Percentiles rank a stretch among this genome's conserved stretches.
Evolutionary conservation across 23 tunicate species (phyloP).

Genomic region (Botrylloides violaceus): DNA sequence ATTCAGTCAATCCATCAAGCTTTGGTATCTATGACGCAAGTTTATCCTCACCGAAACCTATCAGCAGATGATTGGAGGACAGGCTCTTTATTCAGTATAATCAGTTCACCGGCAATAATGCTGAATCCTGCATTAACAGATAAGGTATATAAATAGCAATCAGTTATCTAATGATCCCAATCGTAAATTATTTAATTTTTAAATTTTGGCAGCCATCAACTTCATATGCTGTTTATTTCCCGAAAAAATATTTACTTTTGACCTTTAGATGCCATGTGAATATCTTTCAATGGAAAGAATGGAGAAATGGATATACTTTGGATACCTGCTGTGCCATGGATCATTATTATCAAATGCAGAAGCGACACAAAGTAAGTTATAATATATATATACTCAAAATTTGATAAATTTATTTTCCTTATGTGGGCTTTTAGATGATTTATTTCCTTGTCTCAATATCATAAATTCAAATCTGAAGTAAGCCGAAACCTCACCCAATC

Average conservation of each 20-base stretch:
- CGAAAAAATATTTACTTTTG: too few species aligned
- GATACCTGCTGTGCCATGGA: slow-evolving; percentile 76
- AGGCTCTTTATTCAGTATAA: slow-evolving; percentile 52
- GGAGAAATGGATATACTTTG: slow-evolving; percentile 94
- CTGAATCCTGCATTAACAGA: slow-evolving; percentile 87
- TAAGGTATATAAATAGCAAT: too few species aligned
- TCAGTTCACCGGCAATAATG: slow-evolving; percentile 75
- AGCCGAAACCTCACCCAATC: too few species aligned
- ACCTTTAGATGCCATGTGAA: slow-evolving; percentile 81
- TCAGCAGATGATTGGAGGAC: slow-evolving; percentile 82
- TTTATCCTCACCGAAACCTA: slow-evolving; percentile 69
- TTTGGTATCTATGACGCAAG: slow-evolving; percentile 46
- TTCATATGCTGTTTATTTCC: too few species aligned
- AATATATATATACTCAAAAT: not conserved
- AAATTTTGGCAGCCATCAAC: too few species aligned
- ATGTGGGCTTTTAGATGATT: too few species aligned
- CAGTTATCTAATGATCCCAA: not conserved
- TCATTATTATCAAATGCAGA: slow-evolving; percentile 60
- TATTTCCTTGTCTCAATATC: too few species aligned
- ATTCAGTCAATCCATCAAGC: slow-evolving; percentile 69
- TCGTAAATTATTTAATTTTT: not conserved
- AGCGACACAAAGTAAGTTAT: slow-evolving; percentile 49
- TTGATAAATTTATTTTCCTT: too few species aligned
- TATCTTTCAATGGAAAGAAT: slow-evolving; percentile 53
- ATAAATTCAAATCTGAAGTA: too few species aligned